Conservation (phyloP, 2,888 invertebrate species). For the Oscheius onirici region DNA sequence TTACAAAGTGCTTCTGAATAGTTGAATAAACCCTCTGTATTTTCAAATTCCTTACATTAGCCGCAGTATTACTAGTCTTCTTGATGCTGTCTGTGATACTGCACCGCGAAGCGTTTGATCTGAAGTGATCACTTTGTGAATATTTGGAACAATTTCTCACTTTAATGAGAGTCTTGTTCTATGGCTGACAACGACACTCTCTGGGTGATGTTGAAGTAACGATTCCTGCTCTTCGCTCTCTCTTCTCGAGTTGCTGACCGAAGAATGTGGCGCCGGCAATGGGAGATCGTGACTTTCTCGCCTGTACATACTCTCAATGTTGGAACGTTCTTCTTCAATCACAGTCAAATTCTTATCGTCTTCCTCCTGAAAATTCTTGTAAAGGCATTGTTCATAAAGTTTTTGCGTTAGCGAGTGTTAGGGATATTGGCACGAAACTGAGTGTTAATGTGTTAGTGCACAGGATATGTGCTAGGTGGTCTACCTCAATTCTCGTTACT, state of each 20-base stretch:
- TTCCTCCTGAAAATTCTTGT: slow-evolving; percentile 46
- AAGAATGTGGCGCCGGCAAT: slow-evolving; percentile 46
- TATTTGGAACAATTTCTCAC: slow-evolving; percentile 7
- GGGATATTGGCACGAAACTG: not conserved
- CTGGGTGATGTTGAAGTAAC: slow-evolving; percentile 40
- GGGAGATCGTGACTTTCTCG: slow-evolving; percentile 17
- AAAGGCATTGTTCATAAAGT: slow-evolving; percentile 35
- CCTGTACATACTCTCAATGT: slow-evolving; percentile 26
- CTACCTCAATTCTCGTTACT: slow-evolving; percentile 26
- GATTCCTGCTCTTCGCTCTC: slow-evolving; percentile 51
- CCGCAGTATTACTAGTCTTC: slow-evolving; percentile 30
- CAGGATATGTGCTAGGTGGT: not conserved
- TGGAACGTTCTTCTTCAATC: slow-evolving; percentile 56
- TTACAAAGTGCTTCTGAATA: not conserved
- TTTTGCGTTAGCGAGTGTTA: not conserved
- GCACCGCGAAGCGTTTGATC: slow-evolving; percentile 35
- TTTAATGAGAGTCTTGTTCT: slow-evolving; percentile 12
- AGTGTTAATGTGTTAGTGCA: not conserved
- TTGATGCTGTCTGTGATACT: slow-evolving; percentile 48
- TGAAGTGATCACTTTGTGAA: slow-evolving; percentile 6
- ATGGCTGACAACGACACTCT: slow-evolving; percentile 19
- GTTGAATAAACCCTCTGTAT: not conserved
- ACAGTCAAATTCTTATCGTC: slow-evolving; percentile 55
- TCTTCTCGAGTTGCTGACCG: slow-evolving; percentile 47
- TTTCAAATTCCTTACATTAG: not conserved